Evolutionary conservation across 2,888 invertebrate genomes (phyloP).

Genomic region (Drosophila eohydei): DNA sequence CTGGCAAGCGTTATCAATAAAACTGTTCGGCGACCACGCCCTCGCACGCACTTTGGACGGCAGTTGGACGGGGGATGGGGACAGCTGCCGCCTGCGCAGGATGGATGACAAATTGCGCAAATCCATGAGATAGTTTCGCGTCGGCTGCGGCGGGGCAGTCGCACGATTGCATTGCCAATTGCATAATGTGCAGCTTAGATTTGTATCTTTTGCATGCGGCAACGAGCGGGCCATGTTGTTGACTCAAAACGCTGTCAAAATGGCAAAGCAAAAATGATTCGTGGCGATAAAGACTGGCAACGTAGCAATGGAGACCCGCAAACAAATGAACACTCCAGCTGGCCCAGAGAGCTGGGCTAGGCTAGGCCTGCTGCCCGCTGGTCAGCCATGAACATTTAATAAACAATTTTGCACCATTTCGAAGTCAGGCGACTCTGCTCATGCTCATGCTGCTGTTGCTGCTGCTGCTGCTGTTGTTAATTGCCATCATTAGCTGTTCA

Average conservation of each 20-base stretch:
- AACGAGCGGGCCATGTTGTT: constrained; percentile 70
- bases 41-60: constrained; percentile 59
- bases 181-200: constrained; percentile 74
- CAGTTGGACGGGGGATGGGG: constrained; percentile 46
- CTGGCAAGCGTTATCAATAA: constrained; percentile 77
- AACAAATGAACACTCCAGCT: constrained; percentile 56
- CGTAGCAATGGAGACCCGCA: constrained; percentile 24
- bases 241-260: constrained; percentile 79
- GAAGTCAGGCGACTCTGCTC: constrained; percentile 41
- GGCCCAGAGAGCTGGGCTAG: constrained; percentile 41
- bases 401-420: constrained; percentile 76
- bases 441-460: constrained; percentile 24
- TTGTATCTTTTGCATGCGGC: constrained; percentile 76
- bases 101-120: constrained; percentile 83
- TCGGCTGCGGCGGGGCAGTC: constrained; percentile 43
- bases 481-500: constrained; percentile 76
- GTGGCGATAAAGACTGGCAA: constrained; percentile 64
- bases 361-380: constrained; percentile 50
- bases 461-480: constrained; percentile 58
- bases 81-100: constrained; percentile 41
- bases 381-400: constrained; percentile 70
- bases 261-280: constrained; percentile 75
- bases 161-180: constrained; percentile 66
- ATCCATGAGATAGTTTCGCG: constrained; percentile 79
- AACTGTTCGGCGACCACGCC: constrained; percentile 69